Conservation (phyloP, 2,797 vertebrate species). For the Garrulus glandarius region DNA sequence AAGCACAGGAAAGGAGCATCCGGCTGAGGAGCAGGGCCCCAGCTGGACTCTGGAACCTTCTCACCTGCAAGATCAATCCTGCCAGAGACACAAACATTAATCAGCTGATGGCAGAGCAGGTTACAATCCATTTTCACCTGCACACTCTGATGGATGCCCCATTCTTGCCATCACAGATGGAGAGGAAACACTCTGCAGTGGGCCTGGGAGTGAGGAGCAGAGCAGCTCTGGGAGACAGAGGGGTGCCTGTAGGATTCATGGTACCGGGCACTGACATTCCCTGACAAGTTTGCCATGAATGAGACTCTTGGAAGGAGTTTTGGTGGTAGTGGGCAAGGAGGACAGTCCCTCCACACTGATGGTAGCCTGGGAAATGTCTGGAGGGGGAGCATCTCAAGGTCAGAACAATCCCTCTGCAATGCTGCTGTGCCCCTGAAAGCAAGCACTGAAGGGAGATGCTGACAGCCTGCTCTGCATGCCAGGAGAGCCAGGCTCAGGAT, state of each 20-base stretch:
- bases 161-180: slow-evolving; percentile 20
- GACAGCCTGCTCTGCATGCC: neutral
- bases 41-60: slow-evolving; percentile 50
- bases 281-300: neutral
- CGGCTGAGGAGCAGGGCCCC: neutral
- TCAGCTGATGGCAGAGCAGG: slow-evolving; percentile 53
- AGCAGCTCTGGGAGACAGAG: neutral
- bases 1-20: neutral
- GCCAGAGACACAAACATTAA: slow-evolving; percentile 57
- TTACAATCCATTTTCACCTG: slow-evolving; percentile 77
- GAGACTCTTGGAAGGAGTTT: neutral
- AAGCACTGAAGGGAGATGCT: neutral
- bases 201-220: neutral
- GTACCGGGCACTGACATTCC: neutral
- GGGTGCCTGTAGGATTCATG: neutral
- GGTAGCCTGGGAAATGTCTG: neutral
- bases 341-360: neutral
- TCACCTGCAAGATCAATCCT: slow-evolving; percentile 61
- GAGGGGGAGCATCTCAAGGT: neutral
- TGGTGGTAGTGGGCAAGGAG: neutral
- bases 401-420: neutral
- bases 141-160: slow-evolving; percentile 58
- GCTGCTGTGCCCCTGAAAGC: neutral
- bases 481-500: neutral
- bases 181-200: neutral